Conservation (phyloP, 2,888 invertebrate genomes). For the Thera obeliscata region DNA sequence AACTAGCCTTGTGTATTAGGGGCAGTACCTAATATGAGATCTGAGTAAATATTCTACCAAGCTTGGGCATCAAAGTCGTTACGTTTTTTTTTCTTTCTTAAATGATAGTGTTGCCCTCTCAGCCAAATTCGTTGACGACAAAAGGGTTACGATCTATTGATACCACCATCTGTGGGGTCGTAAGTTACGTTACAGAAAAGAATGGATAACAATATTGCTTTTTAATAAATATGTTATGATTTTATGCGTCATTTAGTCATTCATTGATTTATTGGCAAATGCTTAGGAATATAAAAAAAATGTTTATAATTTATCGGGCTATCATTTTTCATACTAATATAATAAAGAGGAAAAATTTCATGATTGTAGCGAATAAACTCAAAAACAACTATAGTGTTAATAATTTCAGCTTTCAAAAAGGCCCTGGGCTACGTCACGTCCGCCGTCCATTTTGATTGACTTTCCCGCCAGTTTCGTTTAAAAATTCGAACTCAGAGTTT, state of each 20-base stretch:
- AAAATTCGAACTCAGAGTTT: constrained; percentile 32
- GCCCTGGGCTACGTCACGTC: constrained; percentile 16
- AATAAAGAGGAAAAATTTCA: too few species aligned
- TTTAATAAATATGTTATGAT: constrained; percentile 45
- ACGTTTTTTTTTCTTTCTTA: too few species aligned
- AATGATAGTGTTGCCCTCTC: too few species aligned
- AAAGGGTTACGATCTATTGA: constrained; percentile 46
- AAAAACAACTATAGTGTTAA: background rate
- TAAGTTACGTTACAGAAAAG: constrained; percentile 46
- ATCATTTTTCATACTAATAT: too few species aligned
- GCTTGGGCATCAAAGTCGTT: too few species aligned
- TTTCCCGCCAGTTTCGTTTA: constrained; percentile 30
- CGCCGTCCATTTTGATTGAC: constrained; percentile 35
- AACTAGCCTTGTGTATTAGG: too few species aligned
- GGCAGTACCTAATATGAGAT: too few species aligned
- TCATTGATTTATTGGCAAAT: constrained; percentile 44
- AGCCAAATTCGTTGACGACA: background rate
- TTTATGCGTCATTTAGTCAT: constrained; percentile 45
- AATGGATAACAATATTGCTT: constrained; percentile 34
- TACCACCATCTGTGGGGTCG: constrained; percentile 47
- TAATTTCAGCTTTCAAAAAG: constrained; percentile 3
- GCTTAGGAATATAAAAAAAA: background rate
- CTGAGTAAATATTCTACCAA: too few species aligned
- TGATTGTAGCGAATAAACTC: too few species aligned
- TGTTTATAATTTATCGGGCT: too few species aligned